These are phyloP conservation scores for Tholera decimalis DNA, from an alignment of 2,888 invertebrate genomes.

Conservation along the genomic window DNA sequence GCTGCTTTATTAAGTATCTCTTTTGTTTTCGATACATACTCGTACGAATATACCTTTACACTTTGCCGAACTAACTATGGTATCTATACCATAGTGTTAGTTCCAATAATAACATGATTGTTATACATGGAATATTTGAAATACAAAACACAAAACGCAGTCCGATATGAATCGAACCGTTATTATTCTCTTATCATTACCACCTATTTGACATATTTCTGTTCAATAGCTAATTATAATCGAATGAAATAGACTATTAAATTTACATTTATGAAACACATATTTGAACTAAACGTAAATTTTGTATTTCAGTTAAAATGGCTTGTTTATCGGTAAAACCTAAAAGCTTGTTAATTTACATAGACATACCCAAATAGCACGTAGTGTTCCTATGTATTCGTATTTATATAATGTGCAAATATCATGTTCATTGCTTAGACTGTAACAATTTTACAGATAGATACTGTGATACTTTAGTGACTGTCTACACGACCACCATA, in stretches of 20 bases:
- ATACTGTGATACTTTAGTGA: no score
- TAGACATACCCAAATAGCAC: no score
- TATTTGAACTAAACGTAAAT: conserved; percentile 5
- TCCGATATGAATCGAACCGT: conserved; percentile 17
- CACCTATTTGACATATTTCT: conserved; percentile 46
- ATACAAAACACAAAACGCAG: conserved; percentile 15
- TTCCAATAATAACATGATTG: neutral
- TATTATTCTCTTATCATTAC: conserved; percentile 37
- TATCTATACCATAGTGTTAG: no score
- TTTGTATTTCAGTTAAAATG: conserved; percentile 6
- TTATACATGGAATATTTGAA: conserved; percentile 14
- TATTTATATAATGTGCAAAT: no score
- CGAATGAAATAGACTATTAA: conserved; percentile 10
- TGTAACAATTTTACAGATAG: no score
- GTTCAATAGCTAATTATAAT: conserved; percentile 42
- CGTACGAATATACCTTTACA: no score
- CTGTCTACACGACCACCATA: no score
- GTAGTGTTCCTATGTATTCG: no score
- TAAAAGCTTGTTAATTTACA: neutral
- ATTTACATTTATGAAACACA: conserved; percentile 7
- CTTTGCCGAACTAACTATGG: neutral
- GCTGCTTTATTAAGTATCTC: no score
- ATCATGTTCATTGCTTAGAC: no score
- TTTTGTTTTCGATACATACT: no score
- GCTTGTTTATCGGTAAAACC: neutral